phyloP scores from a whole-genome alignment of 2,888 invertebrate genomes.

The Lampropteryx suffumata region DNA sequence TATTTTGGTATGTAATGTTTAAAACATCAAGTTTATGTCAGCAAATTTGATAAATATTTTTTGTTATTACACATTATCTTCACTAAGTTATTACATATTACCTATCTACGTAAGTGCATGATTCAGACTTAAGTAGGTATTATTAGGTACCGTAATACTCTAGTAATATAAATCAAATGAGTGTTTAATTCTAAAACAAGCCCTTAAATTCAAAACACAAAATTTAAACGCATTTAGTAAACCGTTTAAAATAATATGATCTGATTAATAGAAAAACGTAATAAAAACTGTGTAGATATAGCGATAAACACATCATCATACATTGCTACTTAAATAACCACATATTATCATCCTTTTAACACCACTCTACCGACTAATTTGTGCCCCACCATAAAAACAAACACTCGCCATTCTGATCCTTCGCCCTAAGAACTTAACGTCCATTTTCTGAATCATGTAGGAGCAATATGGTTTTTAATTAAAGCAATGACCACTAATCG shows the following conservation, averaged over 20 bases:
- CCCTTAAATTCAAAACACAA: too few species aligned
- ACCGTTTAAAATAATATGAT: neutral
- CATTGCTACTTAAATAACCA: slow-evolving; percentile 10
- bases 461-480: slow-evolving; percentile 23
- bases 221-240: too few species aligned
- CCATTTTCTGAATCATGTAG: neutral
- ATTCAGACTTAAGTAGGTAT: too few species aligned
- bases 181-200: too few species aligned
- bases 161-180: too few species aligned
- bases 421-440: neutral
- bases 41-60: too few species aligned
- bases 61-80: too few species aligned
- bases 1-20: too few species aligned
- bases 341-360: slow-evolving; percentile 15
- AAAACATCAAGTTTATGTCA: too few species aligned
- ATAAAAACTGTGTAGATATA: slow-evolving; percentile 1
- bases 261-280: slow-evolving; percentile 14
- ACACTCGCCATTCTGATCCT: neutral
- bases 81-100: too few species aligned
- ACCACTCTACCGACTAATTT: slow-evolving; percentile 21
- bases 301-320: slow-evolving; percentile 18
- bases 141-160: too few species aligned
- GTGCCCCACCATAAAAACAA: slow-evolving; percentile 3
- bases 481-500: slow-evolving; percentile 10
- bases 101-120: too few species aligned